Percentiles rank a stretch among this genome's conserved stretches.
These are phyloP conservation scores for Cremastinae sp. DNA, from an alignment of 2,888 invertebrate genomes.

Conservation along the genomic window DNA sequence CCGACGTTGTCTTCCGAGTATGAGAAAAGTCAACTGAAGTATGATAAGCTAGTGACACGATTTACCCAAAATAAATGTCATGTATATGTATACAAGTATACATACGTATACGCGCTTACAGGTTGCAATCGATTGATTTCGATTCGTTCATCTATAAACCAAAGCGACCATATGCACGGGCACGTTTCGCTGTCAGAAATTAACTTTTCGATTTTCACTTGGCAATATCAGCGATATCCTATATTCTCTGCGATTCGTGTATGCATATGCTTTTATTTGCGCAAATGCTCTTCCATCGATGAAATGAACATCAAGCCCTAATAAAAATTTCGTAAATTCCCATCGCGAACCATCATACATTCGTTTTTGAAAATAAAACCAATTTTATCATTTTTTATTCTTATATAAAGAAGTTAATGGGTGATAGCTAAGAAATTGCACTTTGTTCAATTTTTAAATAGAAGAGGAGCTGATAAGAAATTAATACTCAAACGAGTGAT, in stretches of 20 bases:
- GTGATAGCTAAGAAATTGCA: no score
- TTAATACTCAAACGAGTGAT: no score
- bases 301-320: constrained; percentile 20
- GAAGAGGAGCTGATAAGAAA: no score
- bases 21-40: background rate
- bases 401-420: no score
- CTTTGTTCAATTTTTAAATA: no score
- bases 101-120: constrained; percentile 28
- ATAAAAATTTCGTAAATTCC: background rate
- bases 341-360: background rate
- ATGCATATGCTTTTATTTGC: constrained; percentile 7
- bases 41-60: constrained; percentile 34
- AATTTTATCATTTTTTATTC: background rate
- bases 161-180: constrained; percentile 30
- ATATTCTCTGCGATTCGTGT: constrained; percentile 11
- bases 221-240: constrained; percentile 30
- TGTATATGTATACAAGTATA: constrained; percentile 10
- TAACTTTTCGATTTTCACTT: constrained; percentile 49
- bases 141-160: constrained; percentile 9
- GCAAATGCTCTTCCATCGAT: constrained; percentile 13
- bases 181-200: constrained; percentile 49
- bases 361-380: constrained; percentile 1
- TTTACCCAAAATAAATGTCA: constrained; percentile 43
- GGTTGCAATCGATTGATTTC: constrained; percentile 33
- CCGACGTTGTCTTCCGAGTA: constrained; percentile 9